Evolutionary conservation across 1,140 invertebrate species (phyloP).

Genomic region (Sminthurinus signatus): DNA sequence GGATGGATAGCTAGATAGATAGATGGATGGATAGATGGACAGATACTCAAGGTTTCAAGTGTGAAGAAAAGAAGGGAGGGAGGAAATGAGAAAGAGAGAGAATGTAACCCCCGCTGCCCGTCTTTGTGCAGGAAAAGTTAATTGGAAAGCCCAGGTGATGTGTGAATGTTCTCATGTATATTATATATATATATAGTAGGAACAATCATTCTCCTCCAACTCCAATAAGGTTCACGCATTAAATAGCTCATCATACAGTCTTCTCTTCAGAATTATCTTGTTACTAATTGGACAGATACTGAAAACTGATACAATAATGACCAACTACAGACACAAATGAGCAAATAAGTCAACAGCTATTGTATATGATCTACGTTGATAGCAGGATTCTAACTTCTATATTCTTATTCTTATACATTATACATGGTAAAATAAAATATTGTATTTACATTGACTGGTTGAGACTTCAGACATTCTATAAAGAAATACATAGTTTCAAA

Average conservation of each 20-base stretch:
- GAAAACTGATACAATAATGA: conserved; percentile 27
- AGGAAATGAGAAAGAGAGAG: conserved; percentile 1
- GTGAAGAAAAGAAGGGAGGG: neutral
- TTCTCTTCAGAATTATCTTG: neutral
- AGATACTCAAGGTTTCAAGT: neutral
- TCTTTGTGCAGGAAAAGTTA: conserved; percentile 29
- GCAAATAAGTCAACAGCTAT: neutral
- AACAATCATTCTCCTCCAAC: neutral
- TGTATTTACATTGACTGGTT: too few species aligned
- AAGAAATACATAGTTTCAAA: too few species aligned
- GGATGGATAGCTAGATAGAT: neutral
- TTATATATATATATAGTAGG: too few species aligned
- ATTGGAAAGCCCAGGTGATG: conserved; percentile 31
- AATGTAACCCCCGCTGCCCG: conserved; percentile 24
- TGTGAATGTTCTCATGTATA: conserved; percentile 5
- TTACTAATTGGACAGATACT: conserved; percentile 26
- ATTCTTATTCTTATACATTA: too few species aligned
- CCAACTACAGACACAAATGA: neutral
- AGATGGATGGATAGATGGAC: neutral
- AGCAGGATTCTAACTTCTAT: too few species aligned
- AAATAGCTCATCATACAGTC: neutral
- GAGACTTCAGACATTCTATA: too few species aligned
- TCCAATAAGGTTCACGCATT: neutral
- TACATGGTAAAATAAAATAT: too few species aligned
- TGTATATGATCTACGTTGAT: neutral